phyloP scores from a whole-genome alignment of 2,797 vertebrate species.

The Simalia tracyae region DNA sequence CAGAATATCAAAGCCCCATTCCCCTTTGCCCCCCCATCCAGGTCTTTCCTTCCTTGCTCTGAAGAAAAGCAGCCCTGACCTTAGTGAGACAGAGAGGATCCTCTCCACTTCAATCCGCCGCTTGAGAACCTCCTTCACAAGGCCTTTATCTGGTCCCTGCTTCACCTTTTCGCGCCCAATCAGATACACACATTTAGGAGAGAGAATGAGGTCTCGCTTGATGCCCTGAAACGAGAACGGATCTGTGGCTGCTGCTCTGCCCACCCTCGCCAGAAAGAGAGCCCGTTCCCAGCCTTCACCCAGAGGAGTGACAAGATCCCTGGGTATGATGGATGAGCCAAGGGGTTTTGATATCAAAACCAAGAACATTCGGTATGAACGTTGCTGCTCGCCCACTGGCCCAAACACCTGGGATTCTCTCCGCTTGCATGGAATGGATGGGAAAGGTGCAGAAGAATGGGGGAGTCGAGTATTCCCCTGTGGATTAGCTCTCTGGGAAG shows the following conservation, averaged over 20 bases:
- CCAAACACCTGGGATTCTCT: no score
- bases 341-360: neutral
- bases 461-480: no score
- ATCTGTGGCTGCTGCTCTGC: neutral
- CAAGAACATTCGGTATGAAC: no score
- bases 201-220: slow-evolving; percentile 94
- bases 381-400: neutral
- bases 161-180: slow-evolving; percentile 95
- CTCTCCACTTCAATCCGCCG: slow-evolving; percentile 89
- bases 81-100: slow-evolving; percentile 89
- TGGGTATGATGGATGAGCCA: neutral
- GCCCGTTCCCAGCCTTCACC: neutral
- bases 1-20: no score
- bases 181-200: slow-evolving; percentile 90
- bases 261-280: no score
- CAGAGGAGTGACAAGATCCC: neutral
- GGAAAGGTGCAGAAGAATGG: no score
- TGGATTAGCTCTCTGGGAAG: no score
- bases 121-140: slow-evolving; percentile 93
- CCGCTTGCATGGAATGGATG: no score
- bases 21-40: neutral
- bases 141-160: slow-evolving; percentile 93
- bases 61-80: slow-evolving; percentile 76
- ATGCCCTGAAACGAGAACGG: slow-evolving; percentile 77
- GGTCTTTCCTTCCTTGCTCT: neutral